These are phyloP conservation scores for Platycheirus albimanus DNA, from an alignment of 2,888 invertebrate species.

Conservation along the genomic window DNA sequence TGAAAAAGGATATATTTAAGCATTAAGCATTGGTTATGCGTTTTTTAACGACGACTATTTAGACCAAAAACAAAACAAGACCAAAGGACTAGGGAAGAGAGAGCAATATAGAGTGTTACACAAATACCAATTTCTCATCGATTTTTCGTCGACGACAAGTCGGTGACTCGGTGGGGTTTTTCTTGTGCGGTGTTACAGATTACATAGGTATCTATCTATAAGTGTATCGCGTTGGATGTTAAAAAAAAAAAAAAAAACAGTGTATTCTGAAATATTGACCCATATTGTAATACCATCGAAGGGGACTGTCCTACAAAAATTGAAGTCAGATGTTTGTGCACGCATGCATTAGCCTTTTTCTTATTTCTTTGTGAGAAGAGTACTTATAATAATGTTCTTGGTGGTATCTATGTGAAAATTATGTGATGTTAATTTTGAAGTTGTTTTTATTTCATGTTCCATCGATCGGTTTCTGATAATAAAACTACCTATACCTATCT, in stretches of 20 bases:
- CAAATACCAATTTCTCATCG: constrained; percentile 67
- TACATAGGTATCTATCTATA: constrained; percentile 42
- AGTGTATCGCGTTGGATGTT: constrained; percentile 45
- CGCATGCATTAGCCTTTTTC: constrained; percentile 23
- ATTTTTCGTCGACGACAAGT: constrained; percentile 56
- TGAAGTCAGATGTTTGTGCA: constrained; percentile 34
- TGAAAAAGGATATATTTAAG: constrained; percentile 40
- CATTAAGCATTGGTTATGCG: constrained; percentile 47
- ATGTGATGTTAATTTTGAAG: constrained; percentile 26
- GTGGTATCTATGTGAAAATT: constrained; percentile 19
- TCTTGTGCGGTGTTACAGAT: constrained; percentile 27
- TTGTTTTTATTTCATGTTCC: constrained; percentile 2
- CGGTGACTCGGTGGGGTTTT: constrained; percentile 27
- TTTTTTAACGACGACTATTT: constrained; percentile 53
- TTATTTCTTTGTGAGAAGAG: constrained; percentile 18
- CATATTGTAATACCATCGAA: constrained; percentile 26
- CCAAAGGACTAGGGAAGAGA: constrained; percentile 41
- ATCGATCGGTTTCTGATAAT: neutral
- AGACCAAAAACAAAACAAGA: constrained; percentile 29
- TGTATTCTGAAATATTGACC: constrained; percentile 38
- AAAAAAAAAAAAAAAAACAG: constrained; percentile 23
- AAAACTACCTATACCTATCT: too few relatives aligned
- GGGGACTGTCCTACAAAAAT: constrained; percentile 31
- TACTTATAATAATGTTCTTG: too few relatives aligned
- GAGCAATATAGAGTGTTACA: constrained; percentile 49